Base-by-base conservation (phyloP, 2,888 invertebrate genomes). In the Caenorhabditis sp. region DNA sequence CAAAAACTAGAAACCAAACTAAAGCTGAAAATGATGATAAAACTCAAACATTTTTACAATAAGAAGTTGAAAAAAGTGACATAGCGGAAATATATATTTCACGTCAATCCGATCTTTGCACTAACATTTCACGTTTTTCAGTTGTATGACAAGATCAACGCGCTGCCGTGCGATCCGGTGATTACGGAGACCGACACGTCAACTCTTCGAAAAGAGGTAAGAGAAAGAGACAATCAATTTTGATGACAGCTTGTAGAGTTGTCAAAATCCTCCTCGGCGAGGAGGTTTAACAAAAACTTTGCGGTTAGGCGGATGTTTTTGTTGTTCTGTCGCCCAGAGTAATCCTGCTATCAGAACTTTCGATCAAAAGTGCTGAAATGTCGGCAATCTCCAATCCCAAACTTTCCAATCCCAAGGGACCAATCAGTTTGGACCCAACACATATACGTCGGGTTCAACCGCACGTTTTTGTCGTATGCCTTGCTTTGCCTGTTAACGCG, bases 141-240 rank as follows among this genome's bases (percentile, higher is more conserved):
- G 91, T 87, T 91, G 86, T 91, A 91, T 89, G 91, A 91, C 84
- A 89, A 89, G 76, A 91, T 91, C 81, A 84, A 86, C 35, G 87
- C 84, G 15, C 84, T 89, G 44, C 84, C 85, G 35, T 83, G 86
- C 3, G 86, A 85, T 55, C 89, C 89, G 20, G 85, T 87, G 37
- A 74, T 84, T 18, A 74, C 88, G 26, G 89, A 89, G 26, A 78
- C 81, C 51, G 89, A 91, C 68, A 88, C 89, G 40, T 83, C 87
- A 47, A 83, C 85, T 35, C 79, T 86, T n/a, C 71, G 87, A 28
- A 81, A 87, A 62, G 89, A 91, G 76, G 90, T 90, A 32, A 40
- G 85, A 50, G 58, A 56, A 44, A 61, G 58, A 56, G 53, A 61
- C 56, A 64, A 65, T 44, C 62, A 68, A 60, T 53, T 53, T 32